Evolutionary conservation across 2,113 vertebrate genomes (phyloP), one percentile per base, ranked within the genome.

Genomic region (Cromileptes altivelis): DNA sequence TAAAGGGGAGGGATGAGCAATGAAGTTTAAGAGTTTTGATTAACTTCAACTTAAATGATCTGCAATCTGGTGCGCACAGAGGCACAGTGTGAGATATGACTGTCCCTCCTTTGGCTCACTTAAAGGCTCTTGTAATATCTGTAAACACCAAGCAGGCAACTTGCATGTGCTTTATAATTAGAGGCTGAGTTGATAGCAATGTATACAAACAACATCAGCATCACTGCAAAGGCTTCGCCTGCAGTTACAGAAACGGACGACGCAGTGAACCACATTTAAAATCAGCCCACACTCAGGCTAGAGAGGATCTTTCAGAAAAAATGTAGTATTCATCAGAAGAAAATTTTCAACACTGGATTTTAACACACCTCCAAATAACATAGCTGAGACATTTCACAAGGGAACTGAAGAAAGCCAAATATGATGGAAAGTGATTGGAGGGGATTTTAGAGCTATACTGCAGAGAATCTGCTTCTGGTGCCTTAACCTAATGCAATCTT

Each of bases 11-110:
- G 17, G n/a, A 65, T 40, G 42, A 45, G 49, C 21, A 65, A 0
- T 63, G 10, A 23, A 71, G 27, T 23, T 78, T 21, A 4, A 23
- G 77, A 60, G 15, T 47, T 71, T 42, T 52, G 25, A 73, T 85
- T 27, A 85, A 74, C 76, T 52, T 55, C 18, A 70, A 68, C 45
- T 53, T 55, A 9, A 63, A 55, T 42, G 30, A 78, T 52, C 23
- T 56, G 19, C 30, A 56, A 60, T 21, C 30, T 30, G 19, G 33
- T 23, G 15, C 25, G 50, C 37, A 64, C 13, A 21, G 55, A 17
- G 30, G 1, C 15, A 21, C 21, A 71, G 15, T 0, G 18, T 47
- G 14, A 15, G 7, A 82, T 30, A 62, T 55, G 74, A 4, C 30
- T 47, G 4, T 23, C 17, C 37, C n/a, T 65, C 13, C 19, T 27